Evolutionary conservation across 1,140 invertebrate genomes (phyloP).

Genomic region (Hydropsyche tenuis): DNA sequence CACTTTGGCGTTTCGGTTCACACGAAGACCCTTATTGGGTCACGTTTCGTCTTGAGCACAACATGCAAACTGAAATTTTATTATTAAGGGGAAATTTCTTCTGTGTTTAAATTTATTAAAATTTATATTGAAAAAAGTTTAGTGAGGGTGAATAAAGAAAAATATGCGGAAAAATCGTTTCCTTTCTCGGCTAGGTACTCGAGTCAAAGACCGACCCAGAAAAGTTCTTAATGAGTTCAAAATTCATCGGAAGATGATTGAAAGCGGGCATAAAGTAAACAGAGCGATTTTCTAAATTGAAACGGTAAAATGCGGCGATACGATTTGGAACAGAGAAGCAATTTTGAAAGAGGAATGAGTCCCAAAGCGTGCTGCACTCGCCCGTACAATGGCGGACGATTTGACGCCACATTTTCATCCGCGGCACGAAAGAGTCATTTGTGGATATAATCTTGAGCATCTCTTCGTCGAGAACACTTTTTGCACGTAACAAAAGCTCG

Average conservation of each 20-base stretch:
- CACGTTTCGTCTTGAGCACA: constrained; percentile 3
- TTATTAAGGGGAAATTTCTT: background rate
- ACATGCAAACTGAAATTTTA: constrained; percentile 21
- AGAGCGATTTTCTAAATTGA: background rate
- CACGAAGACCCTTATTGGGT: constrained; percentile 23
- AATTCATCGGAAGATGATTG: too few species aligned
- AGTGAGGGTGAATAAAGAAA: too few species aligned
- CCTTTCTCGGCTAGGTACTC: too few species aligned
- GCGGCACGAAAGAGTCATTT: constrained; percentile 32
- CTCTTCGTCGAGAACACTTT: constrained; percentile 23
- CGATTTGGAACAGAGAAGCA: too few species aligned
- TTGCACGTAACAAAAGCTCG: constrained; percentile 25
- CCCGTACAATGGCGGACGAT: constrained; percentile 15
- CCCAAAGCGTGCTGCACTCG: background rate
- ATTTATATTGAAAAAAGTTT: too few species aligned
- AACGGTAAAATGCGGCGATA: too few species aligned
- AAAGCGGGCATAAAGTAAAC: background rate
- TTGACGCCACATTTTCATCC: constrained; percentile 33
- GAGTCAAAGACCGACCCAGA: too few species aligned
- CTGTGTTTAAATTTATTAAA: too few species aligned
- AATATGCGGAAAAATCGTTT: too few species aligned
- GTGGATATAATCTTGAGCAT: constrained; percentile 36
- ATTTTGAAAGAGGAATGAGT: background rate
- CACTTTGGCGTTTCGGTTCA: constrained; percentile 3
- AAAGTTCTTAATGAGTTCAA: too few species aligned